Conservation (phyloP, 1,140 invertebrate genomes). For the Caerostris darwini region DNA sequence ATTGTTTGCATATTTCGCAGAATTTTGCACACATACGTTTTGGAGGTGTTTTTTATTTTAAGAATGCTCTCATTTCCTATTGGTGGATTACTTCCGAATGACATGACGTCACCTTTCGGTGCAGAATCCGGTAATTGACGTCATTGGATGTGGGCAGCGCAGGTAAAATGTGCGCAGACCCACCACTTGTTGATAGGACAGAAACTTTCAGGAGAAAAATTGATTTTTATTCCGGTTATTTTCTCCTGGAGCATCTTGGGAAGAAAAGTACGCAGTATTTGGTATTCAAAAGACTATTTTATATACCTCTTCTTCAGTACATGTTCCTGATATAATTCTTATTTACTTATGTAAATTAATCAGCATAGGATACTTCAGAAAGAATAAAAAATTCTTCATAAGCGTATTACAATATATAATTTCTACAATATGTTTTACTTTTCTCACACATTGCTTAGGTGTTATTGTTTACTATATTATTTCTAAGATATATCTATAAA, state of each 20-base stretch:
- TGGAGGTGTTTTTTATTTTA: not conserved
- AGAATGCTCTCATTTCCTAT: not conserved
- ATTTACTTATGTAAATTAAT: too few species aligned
- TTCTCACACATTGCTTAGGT: too few species aligned
- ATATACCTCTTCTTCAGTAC: too few species aligned
- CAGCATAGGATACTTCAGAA: too few species aligned
- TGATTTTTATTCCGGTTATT: conserved; percentile 60
- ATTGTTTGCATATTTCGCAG: not conserved
- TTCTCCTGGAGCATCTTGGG: not conserved
- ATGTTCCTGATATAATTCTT: too few species aligned
- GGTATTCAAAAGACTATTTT: too few species aligned
- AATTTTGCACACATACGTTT: not conserved
- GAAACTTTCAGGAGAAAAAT: conserved; percentile 52
- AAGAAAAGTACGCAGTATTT: too few species aligned
- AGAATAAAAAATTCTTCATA: too few species aligned
- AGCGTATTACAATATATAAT: too few species aligned
- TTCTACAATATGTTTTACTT: too few species aligned
- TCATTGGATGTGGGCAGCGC: conserved; percentile 23
- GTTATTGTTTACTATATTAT: too few species aligned
- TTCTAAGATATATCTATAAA: too few species aligned
- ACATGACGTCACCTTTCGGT: not conserved
- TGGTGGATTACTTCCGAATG: not conserved
- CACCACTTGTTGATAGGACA: conserved; percentile 37
- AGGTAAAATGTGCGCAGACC: conserved; percentile 48
- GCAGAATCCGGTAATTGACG: conserved; percentile 33